Evolutionary conservation across 2,113 vertebrate species (phyloP).

Genomic region (Carlito syrichta): DNA sequence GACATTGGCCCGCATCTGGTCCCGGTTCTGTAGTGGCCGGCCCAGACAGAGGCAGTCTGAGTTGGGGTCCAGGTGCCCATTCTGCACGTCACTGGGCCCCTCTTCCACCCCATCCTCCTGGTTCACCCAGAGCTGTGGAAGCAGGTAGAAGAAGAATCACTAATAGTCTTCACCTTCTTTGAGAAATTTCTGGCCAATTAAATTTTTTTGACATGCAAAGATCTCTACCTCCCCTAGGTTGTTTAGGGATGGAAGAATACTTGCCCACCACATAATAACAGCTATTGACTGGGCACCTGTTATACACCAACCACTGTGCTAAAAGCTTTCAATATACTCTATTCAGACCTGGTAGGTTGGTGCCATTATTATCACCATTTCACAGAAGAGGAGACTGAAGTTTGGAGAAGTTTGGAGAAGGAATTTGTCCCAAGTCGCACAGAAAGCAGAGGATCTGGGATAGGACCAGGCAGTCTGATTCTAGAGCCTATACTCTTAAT

Average conservation of each 20-base stretch:
- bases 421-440: not conserved
- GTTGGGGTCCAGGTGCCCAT: slow-evolving; percentile 95
- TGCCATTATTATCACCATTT: not conserved
- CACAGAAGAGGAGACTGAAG: not conserved
- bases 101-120: slow-evolving; percentile 97
- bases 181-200: slow-evolving; percentile 2
- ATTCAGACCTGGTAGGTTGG: not conserved
- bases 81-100: slow-evolving; percentile 96
- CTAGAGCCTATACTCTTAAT: not conserved
- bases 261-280: not conserved
- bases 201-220: not conserved
- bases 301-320: not conserved
- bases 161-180: slow-evolving; percentile 13
- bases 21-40: slow-evolving; percentile 95
- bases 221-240: not conserved
- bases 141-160: slow-evolving; percentile 41
- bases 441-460: not conserved
- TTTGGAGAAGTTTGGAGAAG: not conserved
- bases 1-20: slow-evolving; percentile 99
- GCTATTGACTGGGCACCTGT: not conserved
- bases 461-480: not conserved
- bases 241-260: not conserved
- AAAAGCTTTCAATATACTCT: not conserved
- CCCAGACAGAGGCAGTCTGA: slow-evolving; percentile 97
- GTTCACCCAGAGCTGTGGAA: slow-evolving; percentile 96